Percentiles rank a stretch among this genome's conserved stretches.
Conservation (phyloP, 2,888 invertebrate species). For the Priocnemis perturbator region DNA sequence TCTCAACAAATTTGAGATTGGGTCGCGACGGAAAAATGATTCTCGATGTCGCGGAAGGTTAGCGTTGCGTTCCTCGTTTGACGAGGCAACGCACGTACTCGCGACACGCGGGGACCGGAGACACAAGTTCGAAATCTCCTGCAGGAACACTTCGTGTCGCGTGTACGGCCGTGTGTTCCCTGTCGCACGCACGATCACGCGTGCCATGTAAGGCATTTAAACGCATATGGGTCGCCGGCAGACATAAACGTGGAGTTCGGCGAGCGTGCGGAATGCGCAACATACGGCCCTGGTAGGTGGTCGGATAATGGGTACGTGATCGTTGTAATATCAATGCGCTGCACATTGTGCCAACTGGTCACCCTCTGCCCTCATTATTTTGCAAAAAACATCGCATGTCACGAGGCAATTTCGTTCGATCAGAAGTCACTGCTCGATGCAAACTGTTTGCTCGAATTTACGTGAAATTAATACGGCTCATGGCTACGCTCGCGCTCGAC, state of each 20-base stretch:
- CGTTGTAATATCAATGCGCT: slow-evolving; percentile 52
- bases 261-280: slow-evolving; percentile 41
- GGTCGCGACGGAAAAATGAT: slow-evolving; percentile 12
- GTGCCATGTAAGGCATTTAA: slow-evolving; percentile 40
- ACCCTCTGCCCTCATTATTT: not conserved
- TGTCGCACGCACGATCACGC: slow-evolving; percentile 3
- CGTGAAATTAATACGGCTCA: too few relatives aligned
- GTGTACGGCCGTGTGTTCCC: slow-evolving; percentile 14
- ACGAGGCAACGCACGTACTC: slow-evolving; percentile 38
- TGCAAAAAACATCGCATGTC: too few relatives aligned
- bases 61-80: slow-evolving; percentile 31
- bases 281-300: slow-evolving; percentile 42
- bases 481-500: too few relatives aligned
- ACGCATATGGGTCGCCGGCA: slow-evolving; percentile 41
- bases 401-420: too few relatives aligned
- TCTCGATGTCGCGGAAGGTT: slow-evolving; percentile 14
- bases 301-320: slow-evolving; percentile 49
- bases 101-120: slow-evolving; percentile 17
- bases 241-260: slow-evolving; percentile 46
- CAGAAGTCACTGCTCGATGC: too few relatives aligned
- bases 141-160: slow-evolving; percentile 17
- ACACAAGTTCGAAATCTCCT: slow-evolving; percentile 36
- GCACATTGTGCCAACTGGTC: slow-evolving; percentile 41
- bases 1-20: too few relatives aligned
- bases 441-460: too few relatives aligned